Evolutionary conservation across 2,888 invertebrate species (phyloP).

Genomic region (Cataglyphis cursor): DNA sequence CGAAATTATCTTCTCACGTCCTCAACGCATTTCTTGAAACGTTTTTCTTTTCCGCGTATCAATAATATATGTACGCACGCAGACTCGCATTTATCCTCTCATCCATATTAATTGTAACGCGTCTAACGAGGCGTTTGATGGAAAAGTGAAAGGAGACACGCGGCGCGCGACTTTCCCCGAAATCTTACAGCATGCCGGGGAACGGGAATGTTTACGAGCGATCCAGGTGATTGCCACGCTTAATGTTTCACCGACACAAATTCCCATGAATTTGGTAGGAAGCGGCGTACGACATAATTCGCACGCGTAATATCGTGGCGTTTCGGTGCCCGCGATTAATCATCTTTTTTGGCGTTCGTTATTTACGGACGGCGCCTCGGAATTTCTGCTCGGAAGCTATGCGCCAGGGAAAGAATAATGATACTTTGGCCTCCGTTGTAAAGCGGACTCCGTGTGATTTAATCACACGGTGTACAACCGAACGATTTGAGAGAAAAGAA

Average conservation of each 20-base stretch:
- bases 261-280: slow-evolving; percentile 72
- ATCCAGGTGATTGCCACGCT: slow-evolving; percentile 32
- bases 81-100: neutral
- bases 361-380: slow-evolving; percentile 10
- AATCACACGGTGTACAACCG: slow-evolving; percentile 16
- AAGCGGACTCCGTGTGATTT: slow-evolving; percentile 41
- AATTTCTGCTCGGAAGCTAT: slow-evolving; percentile 44
- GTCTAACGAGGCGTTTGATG: slow-evolving; percentile 32
- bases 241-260: slow-evolving; percentile 76
- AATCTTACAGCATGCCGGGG: slow-evolving; percentile 40
- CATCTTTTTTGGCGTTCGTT: slow-evolving; percentile 49
- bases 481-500: neutral
- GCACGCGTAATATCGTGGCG: slow-evolving; percentile 44
- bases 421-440: slow-evolving; percentile 9
- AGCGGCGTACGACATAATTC: slow-evolving; percentile 60
- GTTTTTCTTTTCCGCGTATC: neutral
- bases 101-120: slow-evolving; percentile 19
- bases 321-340: slow-evolving; percentile 58
- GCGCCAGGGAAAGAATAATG: slow-evolving; percentile 34
- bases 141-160: slow-evolving; percentile 70
- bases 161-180: slow-evolving; percentile 64
- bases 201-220: slow-evolving; percentile 15
- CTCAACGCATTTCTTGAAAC: neutral
- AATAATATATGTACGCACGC: neutral
- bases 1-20: slow-evolving; percentile 5